Conservation (phyloP, 2,113 vertebrate species). For the Mesoclemmys tuberculata region DNA sequence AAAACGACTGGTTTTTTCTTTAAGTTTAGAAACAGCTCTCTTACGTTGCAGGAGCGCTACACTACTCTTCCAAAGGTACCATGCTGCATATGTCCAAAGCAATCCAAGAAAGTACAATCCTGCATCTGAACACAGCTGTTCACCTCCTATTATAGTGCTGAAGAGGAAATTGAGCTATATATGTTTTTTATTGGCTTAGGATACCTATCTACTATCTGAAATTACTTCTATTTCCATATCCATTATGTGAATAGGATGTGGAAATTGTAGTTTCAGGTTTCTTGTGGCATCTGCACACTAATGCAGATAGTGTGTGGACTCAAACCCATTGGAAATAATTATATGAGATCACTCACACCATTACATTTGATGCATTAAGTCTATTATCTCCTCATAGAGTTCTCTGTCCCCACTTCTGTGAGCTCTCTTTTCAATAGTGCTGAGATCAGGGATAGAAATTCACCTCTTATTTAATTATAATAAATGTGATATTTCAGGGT, state of each 20-base stretch:
- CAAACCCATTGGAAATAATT: conserved; percentile 60
- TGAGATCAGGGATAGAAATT: conserved; percentile 45
- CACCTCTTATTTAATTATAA: conserved; percentile 59
- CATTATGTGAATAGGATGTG: conserved; percentile 58
- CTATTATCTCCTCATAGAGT: conserved; percentile 55
- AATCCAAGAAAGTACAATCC: background rate
- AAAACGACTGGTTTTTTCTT: background rate
- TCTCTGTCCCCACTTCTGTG: conserved; percentile 35
- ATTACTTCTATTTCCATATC: conserved; percentile 67
- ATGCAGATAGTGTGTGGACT: conserved; percentile 31
- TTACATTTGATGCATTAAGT: conserved; percentile 58
- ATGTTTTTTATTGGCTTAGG: conserved; percentile 65
- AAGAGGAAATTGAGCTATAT: conserved; percentile 58
- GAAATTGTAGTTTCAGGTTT: conserved; percentile 62
- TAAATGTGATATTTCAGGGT: conserved; percentile 41
- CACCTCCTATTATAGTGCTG: conserved; percentile 44
- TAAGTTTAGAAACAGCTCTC: background rate
- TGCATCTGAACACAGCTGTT: background rate
- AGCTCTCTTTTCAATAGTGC: conserved; percentile 25
- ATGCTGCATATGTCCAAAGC: background rate
- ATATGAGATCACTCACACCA: conserved; percentile 59
- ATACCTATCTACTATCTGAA: conserved; percentile 58
- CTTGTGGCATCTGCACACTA: conserved; percentile 51
- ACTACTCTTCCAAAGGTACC: background rate
- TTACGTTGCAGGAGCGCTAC: background rate